These are phyloP conservation scores for Ceryle rudis DNA, from an alignment of 2,797 vertebrate species.

Conservation along the genomic window DNA sequence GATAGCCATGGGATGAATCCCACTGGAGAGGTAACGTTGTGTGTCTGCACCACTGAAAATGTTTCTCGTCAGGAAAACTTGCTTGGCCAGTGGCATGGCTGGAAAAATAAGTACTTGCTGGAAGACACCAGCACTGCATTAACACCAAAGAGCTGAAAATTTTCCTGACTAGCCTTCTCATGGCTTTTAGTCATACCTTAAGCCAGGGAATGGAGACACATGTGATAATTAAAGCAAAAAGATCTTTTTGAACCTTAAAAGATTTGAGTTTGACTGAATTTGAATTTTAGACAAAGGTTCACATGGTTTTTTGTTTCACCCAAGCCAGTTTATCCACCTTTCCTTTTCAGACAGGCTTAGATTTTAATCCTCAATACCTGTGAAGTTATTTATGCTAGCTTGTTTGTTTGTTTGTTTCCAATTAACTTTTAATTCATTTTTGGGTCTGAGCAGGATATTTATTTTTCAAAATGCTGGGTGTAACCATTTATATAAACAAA, in stretches of 20 bases:
- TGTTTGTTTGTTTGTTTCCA: slow-evolving; percentile 67
- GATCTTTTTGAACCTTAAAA: slow-evolving; percentile 62
- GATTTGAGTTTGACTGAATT: slow-evolving; percentile 42
- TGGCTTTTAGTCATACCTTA: slow-evolving; percentile 42
- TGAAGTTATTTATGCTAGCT: slow-evolving; percentile 43
- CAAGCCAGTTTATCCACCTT: slow-evolving; percentile 38
- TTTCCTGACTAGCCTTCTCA: slow-evolving; percentile 43
- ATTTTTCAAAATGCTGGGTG: slow-evolving; percentile 55
- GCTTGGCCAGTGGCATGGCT: neutral
- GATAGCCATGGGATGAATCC: neutral
- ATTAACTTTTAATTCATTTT: slow-evolving; percentile 53
- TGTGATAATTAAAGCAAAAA: slow-evolving; percentile 56
- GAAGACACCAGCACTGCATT: neutral
- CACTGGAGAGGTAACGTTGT: accelerated
- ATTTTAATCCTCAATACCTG: slow-evolving; percentile 59
- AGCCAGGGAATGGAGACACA: slow-evolving; percentile 21
- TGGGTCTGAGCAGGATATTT: slow-evolving; percentile 34
- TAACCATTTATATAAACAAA: slow-evolving; percentile 58
- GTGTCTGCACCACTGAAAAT: neutral
- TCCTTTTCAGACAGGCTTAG: slow-evolving; percentile 48
- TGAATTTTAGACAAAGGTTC: slow-evolving; percentile 61
- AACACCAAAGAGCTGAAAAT: neutral
- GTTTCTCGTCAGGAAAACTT: neutral
- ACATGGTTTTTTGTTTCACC: slow-evolving; percentile 42
- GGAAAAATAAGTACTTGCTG: neutral